Evolutionary conservation across 2,888 invertebrate species (phyloP), one percentile per base, ranked within the genome.

Genomic region (Merodon equestris): DNA sequence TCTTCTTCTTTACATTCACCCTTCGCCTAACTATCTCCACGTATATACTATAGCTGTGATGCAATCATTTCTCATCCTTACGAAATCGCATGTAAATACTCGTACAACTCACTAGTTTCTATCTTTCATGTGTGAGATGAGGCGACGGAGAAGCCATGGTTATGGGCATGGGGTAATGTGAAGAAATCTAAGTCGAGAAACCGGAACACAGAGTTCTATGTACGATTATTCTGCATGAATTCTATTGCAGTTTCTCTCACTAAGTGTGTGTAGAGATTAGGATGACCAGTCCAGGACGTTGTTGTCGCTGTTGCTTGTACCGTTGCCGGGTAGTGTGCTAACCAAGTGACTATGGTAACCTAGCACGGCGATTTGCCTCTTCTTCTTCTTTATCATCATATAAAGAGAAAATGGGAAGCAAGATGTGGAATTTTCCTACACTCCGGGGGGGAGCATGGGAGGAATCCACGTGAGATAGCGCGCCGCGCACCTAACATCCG

Each of bases 51-150:
- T 47, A 61, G 34, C 13, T 67, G 38, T 9, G n/a, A 13, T 51
- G 54, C 66, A 72, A 67, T 72, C 54, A 77, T 72, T 67, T 77
- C 54, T 56, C 66, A 77, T 72, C 72, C 72, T 72, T 77, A 64
- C 56, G 57, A 63, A 61, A 61, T 61, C 67, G 72, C 66, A 72
- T 77, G 76, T 77, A 77, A 77, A 77, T 77, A 77, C 27, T 7
- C 27, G 27, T 27, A 27, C 61, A 77, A 56, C 67, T 77, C 67
- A 53, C 72, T 56, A 60, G 71, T 54, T 27, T 71, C 54, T 64
- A 64, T 71, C 40, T 64, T 60, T 72, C 61, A 48, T 77, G 54
- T 72, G 61, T 53, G 53, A 42, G 51, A 57, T 56, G 9, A 27
- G 45, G 14, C 38, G 42, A 40, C 19, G 36, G 44, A 12, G 27